Percentiles rank a stretch among this genome's conserved stretches.
phyloP scores from a whole-genome alignment of 2,113 vertebrate genomes.

The Spea bombifrons region DNA sequence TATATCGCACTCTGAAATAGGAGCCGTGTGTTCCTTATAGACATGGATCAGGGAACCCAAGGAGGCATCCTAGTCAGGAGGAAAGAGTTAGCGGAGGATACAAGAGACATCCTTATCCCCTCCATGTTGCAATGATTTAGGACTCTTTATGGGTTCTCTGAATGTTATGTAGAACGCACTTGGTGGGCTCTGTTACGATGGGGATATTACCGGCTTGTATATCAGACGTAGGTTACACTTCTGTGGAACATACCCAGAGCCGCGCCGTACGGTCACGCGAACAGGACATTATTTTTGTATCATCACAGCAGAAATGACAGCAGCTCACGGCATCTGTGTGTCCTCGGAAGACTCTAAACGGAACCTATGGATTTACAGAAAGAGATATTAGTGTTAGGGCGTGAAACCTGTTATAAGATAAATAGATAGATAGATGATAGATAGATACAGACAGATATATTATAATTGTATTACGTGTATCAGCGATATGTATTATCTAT shows the following conservation, averaged over 20 bases:
- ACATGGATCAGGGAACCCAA: slow-evolving; percentile 53
- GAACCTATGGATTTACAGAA: slow-evolving; percentile 55
- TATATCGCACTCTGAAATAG: slow-evolving; percentile 65
- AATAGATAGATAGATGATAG: no score
- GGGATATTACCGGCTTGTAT: no score
- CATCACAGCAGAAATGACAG: slow-evolving; percentile 64
- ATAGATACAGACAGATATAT: no score
- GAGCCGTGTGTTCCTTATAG: slow-evolving; percentile 58
- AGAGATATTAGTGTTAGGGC: background rate
- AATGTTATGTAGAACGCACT: no score
- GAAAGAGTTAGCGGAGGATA: background rate
- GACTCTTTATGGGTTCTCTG: no score
- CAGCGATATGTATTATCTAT: no score
- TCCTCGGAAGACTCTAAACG: slow-evolving; percentile 55
- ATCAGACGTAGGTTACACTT: background rate
- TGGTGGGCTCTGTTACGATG: no score
- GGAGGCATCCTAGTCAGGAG: slow-evolving; percentile 57
- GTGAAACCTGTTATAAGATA: no score
- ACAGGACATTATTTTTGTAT: slow-evolving; percentile 59
- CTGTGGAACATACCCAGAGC: slow-evolving; percentile 59
- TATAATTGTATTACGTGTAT: no score
- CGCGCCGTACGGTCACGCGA: slow-evolving; percentile 57
- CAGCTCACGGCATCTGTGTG: slow-evolving; percentile 56
- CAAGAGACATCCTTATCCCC: no score
- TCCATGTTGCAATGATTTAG: no score